Evolutionary conservation across 2,888 invertebrate genomes (phyloP).

Genomic region (Drosophila atripex): DNA sequence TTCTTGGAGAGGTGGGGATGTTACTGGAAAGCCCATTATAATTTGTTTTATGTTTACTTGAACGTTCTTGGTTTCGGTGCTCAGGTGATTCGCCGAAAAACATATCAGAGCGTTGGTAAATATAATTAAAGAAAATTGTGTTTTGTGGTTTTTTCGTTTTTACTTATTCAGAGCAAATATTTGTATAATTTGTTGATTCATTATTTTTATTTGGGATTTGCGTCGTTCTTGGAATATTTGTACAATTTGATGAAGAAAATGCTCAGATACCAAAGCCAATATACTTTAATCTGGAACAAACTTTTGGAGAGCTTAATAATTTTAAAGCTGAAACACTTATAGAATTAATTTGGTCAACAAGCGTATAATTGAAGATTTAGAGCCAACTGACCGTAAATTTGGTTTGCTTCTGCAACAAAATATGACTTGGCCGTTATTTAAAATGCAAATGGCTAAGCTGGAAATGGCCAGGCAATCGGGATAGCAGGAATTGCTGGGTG

Average conservation of each 20-base stretch:
- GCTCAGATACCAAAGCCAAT: too few relatives aligned
- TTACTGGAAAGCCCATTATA: not conserved
- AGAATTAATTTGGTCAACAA: slow-evolving; percentile 3
- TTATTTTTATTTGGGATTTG: not conserved
- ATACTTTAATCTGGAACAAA: not conserved
- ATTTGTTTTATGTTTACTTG: slow-evolving; percentile 2
- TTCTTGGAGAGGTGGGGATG: too few relatives aligned
- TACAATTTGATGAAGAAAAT: not conserved
- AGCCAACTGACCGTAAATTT: slow-evolving; percentile 6
- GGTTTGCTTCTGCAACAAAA: slow-evolving; percentile 3
- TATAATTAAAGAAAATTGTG: not conserved
- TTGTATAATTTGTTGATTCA: not conserved
- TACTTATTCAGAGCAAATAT: not conserved
- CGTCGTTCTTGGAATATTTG: not conserved
- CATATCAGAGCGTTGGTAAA: not conserved
- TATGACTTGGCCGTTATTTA: slow-evolving; percentile 28
- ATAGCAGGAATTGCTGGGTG: slow-evolving; percentile 3
- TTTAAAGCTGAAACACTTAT: not conserved
- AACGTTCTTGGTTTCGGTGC: not conserved
- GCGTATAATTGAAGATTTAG: not conserved
- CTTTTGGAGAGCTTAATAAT: not conserved
- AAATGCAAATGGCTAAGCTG: slow-evolving; percentile 29
- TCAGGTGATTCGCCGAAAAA: slow-evolving; percentile 1
- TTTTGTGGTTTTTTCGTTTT: not conserved
- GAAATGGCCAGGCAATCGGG: slow-evolving; percentile 4